A percentile compares a stretch with the other conserved stretches of the same genome.
These are phyloP conservation scores for Zeuzera pyrina DNA, from an alignment of 2,888 invertebrate species.

Conservation along the genomic window DNA sequence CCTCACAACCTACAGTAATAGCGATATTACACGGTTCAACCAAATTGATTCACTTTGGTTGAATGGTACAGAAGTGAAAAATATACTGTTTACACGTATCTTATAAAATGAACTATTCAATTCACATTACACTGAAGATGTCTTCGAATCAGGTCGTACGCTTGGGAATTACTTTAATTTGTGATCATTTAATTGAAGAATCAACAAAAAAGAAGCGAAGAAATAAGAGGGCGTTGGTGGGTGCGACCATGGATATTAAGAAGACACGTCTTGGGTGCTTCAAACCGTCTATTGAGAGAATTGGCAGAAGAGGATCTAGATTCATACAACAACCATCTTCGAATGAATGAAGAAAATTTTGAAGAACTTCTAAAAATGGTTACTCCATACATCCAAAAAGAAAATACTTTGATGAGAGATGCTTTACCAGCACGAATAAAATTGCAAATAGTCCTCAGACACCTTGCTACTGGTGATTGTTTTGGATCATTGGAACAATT, in stretches of 20 bases:
- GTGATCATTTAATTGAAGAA: too few relatives aligned
- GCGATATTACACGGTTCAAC: too few relatives aligned
- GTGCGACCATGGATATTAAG: slow-evolving; percentile 1
- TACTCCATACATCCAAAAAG: slow-evolving; percentile 6
- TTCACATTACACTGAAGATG: too few relatives aligned
- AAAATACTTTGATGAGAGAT: slow-evolving; percentile 7
- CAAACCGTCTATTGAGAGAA: slow-evolving; percentile 1
- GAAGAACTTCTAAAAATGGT: slow-evolving; percentile 7
- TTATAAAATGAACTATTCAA: too few relatives aligned
- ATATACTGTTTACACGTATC: too few relatives aligned
- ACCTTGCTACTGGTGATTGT: slow-evolving; percentile 10
- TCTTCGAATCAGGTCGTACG: too few relatives aligned
- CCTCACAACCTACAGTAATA: too few relatives aligned
- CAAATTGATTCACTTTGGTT: too few relatives aligned
- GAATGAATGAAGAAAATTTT: slow-evolving; percentile 8
- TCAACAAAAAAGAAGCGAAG: too few relatives aligned
- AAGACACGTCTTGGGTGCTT: background rate
- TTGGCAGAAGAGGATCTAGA: background rate
- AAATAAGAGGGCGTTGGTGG: too few relatives aligned
- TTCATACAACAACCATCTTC: slow-evolving; percentile 7
- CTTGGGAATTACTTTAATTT: too few relatives aligned
- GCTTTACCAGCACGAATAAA: slow-evolving; percentile 8
- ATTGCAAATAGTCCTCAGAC: slow-evolving; percentile 9
- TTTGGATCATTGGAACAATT: slow-evolving; percentile 6
- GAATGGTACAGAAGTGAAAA: too few relatives aligned